Percentiles rank a stretch among this genome's conserved stretches.
These are phyloP conservation scores for Hemitrygon akajei DNA, from an alignment of 2,797 vertebrate genomes.

Conservation along the genomic window DNA sequence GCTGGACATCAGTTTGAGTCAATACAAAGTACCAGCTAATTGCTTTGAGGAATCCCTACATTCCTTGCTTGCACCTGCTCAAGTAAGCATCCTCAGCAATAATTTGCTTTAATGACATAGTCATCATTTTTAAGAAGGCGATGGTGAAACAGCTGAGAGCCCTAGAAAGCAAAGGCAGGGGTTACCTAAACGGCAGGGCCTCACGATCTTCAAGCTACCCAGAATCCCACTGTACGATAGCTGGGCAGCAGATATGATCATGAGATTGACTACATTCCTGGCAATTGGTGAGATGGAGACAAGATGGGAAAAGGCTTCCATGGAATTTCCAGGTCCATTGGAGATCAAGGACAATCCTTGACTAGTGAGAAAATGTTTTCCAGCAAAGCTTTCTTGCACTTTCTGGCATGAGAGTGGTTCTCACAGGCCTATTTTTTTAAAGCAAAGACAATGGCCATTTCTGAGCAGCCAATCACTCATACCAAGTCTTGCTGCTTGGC, in stretches of 20 bases:
- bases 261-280: background rate
- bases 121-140: background rate
- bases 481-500: background rate
- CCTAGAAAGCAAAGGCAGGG: background rate
- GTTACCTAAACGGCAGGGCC: background rate
- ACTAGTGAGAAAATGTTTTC: too few species aligned
- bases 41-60: background rate
- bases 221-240: background rate
- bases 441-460: background rate
- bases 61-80: background rate
- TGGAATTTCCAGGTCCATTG: background rate
- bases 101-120: background rate
- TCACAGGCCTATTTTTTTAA: background rate
- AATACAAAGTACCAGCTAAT: background rate
- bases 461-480: background rate
- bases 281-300: background rate
- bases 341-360: background rate
- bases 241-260: background rate
- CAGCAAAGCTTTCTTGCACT: background rate
- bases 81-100: background rate
- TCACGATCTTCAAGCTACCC: background rate
- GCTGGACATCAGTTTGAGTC: background rate
- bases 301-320: background rate
- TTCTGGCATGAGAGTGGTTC: background rate
- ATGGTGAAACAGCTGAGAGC: background rate